Conservation (phyloP, 2,888 invertebrate species). For the Ormia ochracea region DNA sequence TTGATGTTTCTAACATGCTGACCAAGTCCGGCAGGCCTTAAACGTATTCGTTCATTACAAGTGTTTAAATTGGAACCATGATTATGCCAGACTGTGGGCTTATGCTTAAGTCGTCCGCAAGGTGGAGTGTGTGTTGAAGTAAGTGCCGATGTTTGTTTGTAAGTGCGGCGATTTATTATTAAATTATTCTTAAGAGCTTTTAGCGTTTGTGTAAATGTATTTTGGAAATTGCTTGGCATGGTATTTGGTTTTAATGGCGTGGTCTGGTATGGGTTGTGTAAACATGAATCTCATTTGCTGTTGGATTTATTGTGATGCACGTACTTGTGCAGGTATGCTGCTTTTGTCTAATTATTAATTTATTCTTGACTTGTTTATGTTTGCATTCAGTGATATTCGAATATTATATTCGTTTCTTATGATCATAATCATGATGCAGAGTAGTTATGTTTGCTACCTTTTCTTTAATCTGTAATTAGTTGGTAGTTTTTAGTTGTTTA, state of each 20-base stretch:
- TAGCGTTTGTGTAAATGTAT: slow-evolving; percentile 25
- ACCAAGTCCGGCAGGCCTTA: slow-evolving; percentile 2
- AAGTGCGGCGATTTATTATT: slow-evolving; percentile 51
- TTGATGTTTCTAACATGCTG: slow-evolving; percentile 9
- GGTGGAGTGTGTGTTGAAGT: neutral
- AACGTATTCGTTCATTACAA: neutral
- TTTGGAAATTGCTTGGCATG: neutral
- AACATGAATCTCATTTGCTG: slow-evolving; percentile 19
- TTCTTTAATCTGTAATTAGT: slow-evolving; percentile 15
- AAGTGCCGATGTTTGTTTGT: slow-evolving; percentile 38
- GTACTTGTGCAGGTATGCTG: neutral
- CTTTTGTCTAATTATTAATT: slow-evolving; percentile 49
- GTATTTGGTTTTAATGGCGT: neutral
- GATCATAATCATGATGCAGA: slow-evolving; percentile 27
- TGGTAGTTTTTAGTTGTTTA: slow-evolving; percentile 13
- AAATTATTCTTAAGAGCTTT: slow-evolving; percentile 51
- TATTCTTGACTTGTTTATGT: neutral
- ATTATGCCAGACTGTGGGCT: slow-evolving; percentile 13
- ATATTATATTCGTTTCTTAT: slow-evolving; percentile 45
- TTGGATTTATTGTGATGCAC: slow-evolving; percentile 3
- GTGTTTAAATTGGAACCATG: neutral
- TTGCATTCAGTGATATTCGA: slow-evolving; percentile 37
- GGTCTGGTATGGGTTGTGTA: slow-evolving; percentile 7
- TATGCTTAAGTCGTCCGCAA: neutral
- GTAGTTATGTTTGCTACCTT: slow-evolving; percentile 14